Conservation (phyloP, 2,888 invertebrate species). For the Seira sanloemensis region DNA sequence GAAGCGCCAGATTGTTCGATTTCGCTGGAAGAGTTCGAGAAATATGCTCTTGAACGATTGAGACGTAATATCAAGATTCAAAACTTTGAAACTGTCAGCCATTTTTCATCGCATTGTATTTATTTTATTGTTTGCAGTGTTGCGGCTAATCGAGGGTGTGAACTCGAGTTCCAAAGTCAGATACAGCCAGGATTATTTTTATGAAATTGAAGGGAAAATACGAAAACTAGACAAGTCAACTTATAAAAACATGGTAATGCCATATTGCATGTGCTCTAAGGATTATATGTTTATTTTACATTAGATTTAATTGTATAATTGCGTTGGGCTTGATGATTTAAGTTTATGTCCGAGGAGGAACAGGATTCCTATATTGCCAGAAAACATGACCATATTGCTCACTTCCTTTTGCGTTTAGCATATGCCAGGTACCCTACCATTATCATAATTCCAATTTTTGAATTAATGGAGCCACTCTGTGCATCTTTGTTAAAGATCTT, state of each 20-base stretch:
- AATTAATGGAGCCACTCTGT: no score
- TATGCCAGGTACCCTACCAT: constrained; percentile 82
- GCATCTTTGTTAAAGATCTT: no score
- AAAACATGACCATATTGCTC: constrained; percentile 88
- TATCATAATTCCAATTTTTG: not conserved
- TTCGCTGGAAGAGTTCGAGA: constrained; percentile 89
- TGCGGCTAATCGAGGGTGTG: constrained; percentile 86
- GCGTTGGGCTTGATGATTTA: no score
- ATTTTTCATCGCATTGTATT: no score
- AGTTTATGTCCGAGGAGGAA: not conserved
- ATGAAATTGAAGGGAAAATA: constrained; percentile 76
- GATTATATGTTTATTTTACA: not conserved
- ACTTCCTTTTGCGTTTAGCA: constrained; percentile 93
- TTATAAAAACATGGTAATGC: constrained; percentile 31
- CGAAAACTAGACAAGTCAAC: constrained; percentile 11
- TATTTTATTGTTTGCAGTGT: constrained; percentile 76
- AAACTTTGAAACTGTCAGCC: no score
- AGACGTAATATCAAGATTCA: constrained; percentile 77
- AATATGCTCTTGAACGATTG: constrained; percentile 88
- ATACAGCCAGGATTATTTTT: constrained; percentile 72
- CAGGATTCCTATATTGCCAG: constrained; percentile 30
- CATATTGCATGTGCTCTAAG: constrained; percentile 75
- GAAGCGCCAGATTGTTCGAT: constrained; percentile 85
- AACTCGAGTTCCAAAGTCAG: constrained; percentile 76
- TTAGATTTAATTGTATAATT: not conserved